Evolutionary conservation across 1,140 invertebrate genomes (phyloP).

Genomic region (Drosophila pectinifera): DNA sequence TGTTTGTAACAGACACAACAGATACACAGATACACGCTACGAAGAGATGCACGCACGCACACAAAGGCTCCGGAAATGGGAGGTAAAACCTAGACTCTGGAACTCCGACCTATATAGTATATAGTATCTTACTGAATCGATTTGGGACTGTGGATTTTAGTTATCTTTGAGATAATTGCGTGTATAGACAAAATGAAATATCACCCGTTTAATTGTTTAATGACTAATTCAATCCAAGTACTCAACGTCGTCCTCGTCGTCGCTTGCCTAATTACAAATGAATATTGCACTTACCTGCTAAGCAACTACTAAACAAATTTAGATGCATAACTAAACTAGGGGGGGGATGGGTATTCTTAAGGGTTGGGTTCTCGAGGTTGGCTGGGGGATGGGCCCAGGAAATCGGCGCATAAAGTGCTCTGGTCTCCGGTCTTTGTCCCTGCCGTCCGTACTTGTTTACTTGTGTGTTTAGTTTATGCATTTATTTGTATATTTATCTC

Average conservation of each 20-base stretch:
- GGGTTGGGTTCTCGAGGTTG: background rate
- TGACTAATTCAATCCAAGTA: slow-evolving; percentile 64
- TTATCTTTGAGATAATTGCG: slow-evolving; percentile 64
- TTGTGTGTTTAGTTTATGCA: slow-evolving; percentile 37
- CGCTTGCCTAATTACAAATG: slow-evolving; percentile 65
- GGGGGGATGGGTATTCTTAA: background rate
- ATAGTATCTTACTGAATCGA: slow-evolving; percentile 30
- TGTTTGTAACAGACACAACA: slow-evolving; percentile 64
- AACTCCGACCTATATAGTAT: slow-evolving; percentile 19
- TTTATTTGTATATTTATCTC: slow-evolving; percentile 31
- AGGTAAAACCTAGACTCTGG: slow-evolving; percentile 25
- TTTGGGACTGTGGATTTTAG: slow-evolving; percentile 31
- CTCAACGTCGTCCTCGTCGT: slow-evolving; percentile 23
- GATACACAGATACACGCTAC: slow-evolving; percentile 45
- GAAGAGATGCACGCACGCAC: slow-evolving; percentile 28
- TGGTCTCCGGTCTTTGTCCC: slow-evolving; percentile 9
- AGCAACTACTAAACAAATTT: slow-evolving; percentile 59
- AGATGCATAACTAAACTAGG: slow-evolving; percentile 59
- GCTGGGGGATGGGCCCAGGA: slow-evolving; percentile 25
- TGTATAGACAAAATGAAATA: slow-evolving; percentile 74
- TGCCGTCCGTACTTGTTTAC: slow-evolving; percentile 5
- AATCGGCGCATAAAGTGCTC: slow-evolving; percentile 39
- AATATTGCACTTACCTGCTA: slow-evolving; percentile 76
- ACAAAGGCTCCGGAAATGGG: slow-evolving; percentile 31
- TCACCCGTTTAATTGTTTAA: slow-evolving; percentile 77